A percentile compares a stretch with the other conserved stretches of the same genome.
Conservation (phyloP, 1,140 invertebrate genomes). For the Aphis craccivora region DNA sequence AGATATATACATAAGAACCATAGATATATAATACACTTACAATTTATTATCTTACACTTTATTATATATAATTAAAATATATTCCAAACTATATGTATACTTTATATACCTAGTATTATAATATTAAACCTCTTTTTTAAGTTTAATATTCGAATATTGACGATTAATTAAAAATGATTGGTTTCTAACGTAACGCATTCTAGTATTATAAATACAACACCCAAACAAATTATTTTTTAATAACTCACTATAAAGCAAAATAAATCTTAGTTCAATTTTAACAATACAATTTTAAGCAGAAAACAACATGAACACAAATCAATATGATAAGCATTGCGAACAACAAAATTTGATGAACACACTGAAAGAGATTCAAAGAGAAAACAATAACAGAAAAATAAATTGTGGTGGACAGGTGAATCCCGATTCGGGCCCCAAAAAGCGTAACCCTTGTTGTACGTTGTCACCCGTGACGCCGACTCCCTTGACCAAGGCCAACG, state of each 20-base stretch:
- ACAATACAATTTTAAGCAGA: neutral
- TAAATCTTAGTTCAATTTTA: neutral
- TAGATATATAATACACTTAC: too few relatives aligned
- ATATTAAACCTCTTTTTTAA: neutral
- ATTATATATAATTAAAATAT: too few relatives aligned
- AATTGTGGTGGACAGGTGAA: neutral
- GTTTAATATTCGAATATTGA: neutral
- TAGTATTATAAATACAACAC: neutral
- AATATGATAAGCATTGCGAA: neutral
- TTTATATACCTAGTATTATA: neutral
- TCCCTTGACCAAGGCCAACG: neutral
- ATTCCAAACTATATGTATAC: neutral
- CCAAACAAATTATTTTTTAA: neutral
- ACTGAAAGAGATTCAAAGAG: neutral
- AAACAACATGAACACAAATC: neutral
- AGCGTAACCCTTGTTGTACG: neutral
- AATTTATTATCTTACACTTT: too few relatives aligned
- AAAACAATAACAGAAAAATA: neutral
- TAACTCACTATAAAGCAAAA: neutral
- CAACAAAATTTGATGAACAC: neutral
- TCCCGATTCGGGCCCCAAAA: neutral
- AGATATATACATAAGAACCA: too few relatives aligned
- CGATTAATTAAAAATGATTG: neutral
- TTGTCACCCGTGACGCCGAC: neutral
- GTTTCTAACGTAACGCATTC: neutral